Evolutionary conservation across 2,888 invertebrate genomes (phyloP).

Genomic region (Tanypteryx hageni): DNA sequence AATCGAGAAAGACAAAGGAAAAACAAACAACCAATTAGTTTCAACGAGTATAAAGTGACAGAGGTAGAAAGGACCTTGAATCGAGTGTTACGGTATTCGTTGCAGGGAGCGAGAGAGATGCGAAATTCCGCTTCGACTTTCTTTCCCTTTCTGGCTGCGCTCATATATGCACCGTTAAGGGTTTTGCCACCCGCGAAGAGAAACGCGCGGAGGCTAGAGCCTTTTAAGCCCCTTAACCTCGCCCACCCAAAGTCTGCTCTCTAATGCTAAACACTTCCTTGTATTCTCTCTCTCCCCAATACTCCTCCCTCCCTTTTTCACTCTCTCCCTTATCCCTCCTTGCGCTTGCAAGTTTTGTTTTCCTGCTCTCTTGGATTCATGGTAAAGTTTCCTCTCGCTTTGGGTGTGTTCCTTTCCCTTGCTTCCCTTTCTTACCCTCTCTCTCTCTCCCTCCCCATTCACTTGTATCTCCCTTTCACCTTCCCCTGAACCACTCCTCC

Average conservation of each 20-base stretch:
- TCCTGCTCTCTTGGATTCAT: too few species aligned
- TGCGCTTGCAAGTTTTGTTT: too few species aligned
- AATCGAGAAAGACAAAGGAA: too few species aligned
- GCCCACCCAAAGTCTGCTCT: not conserved
- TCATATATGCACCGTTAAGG: constrained; percentile 17
- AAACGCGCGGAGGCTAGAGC: not conserved
- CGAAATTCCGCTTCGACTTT: not conserved
- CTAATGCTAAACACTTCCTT: not conserved
- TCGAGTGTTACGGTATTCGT: constrained; percentile 9
- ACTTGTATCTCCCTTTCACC: too few species aligned
- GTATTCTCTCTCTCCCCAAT: not conserved
- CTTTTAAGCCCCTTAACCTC: too few species aligned
- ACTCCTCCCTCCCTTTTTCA: not conserved
- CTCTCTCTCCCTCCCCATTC: not conserved
- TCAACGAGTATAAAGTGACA: not conserved
- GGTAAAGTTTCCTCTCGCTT: too few species aligned
- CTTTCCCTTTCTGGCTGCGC: not conserved
- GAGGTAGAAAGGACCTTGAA: not conserved
- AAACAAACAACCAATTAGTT: too few species aligned
- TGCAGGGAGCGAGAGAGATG: not conserved
- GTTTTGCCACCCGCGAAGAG: not conserved
- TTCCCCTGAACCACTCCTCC: too few species aligned
- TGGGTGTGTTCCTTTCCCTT: too few species aligned
- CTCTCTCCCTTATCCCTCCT: not conserved
- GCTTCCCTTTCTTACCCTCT: not conserved